Percentiles rank a stretch among this genome's conserved stretches.
Evolutionary conservation across 1,140 invertebrate genomes (phyloP).

Genomic region (Drosophila repletoides): DNA sequence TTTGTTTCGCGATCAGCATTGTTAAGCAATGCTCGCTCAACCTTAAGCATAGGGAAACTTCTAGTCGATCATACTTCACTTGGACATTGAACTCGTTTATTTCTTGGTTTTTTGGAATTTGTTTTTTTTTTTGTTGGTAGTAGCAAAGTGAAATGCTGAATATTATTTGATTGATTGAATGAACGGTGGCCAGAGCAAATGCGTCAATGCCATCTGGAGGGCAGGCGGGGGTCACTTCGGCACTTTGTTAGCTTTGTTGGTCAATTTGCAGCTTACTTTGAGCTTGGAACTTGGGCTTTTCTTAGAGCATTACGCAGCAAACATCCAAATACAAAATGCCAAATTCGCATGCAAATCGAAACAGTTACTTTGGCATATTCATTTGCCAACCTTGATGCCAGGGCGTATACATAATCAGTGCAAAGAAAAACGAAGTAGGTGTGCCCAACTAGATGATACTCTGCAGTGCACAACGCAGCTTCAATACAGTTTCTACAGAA

Average conservation of each 20-base stretch:
- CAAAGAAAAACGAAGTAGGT: neutral
- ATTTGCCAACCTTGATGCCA: conserved; percentile 51
- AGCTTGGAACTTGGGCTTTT: conserved; percentile 5
- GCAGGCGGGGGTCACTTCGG: conserved; percentile 36
- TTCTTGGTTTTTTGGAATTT: no score
- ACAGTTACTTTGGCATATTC: conserved; percentile 32
- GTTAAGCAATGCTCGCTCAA: no score
- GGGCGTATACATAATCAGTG: conserved; percentile 59
- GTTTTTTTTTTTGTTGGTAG: neutral
- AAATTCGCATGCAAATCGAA: conserved; percentile 28
- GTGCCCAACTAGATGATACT: neutral
- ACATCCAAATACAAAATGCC: conserved; percentile 6
- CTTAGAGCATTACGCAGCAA: conserved; percentile 25
- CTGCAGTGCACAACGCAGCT: no score
- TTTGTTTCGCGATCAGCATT: no score
- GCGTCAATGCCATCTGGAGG: conserved; percentile 35
- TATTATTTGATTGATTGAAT: conserved; percentile 56
- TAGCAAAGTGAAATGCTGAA: conserved; percentile 63
- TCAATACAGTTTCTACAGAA: no score
- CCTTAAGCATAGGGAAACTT: no score
- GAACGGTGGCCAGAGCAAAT: neutral
- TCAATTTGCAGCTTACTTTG: conserved; percentile 27
- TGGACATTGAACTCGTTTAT: no score
- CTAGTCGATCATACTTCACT: neutral
- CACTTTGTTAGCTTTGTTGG: conserved; percentile 31